These are phyloP conservation scores for Augiades crinisus DNA, from an alignment of 2,888 invertebrate species.

Conservation along the genomic window DNA sequence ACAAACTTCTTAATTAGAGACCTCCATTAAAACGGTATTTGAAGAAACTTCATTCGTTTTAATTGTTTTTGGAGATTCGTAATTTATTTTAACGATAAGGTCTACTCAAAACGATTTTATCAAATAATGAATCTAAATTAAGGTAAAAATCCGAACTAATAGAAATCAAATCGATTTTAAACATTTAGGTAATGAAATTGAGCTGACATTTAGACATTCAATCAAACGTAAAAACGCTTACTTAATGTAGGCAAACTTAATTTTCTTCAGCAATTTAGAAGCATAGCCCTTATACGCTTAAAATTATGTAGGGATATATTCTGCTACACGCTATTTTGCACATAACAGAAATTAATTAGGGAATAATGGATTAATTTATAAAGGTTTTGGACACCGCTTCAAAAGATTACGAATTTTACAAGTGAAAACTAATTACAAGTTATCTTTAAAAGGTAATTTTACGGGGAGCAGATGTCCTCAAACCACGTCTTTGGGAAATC, in stretches of 20 bases:
- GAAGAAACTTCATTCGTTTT: conserved; percentile 24
- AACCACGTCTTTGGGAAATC: conserved; percentile 28
- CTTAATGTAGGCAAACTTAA: no score
- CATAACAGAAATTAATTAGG: neutral
- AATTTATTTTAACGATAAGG: neutral
- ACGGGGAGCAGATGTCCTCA: conserved; percentile 29
- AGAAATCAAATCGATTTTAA: no score
- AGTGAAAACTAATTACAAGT: conserved; percentile 31
- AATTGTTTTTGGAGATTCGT: conserved; percentile 11
- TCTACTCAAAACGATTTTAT: neutral
- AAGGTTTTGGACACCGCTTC: no score
- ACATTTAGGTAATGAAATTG: no score
- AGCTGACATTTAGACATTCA: no score
- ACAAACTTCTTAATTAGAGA: conserved; percentile 31
- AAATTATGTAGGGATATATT: no score
- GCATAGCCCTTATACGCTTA: no score
- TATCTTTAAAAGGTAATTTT: conserved; percentile 23
- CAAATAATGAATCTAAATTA: no score
- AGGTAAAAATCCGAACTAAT: no score
- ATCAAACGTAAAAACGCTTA: no score
- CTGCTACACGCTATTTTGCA: no score
- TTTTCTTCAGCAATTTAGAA: no score
- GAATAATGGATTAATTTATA: neutral
- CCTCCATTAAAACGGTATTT: conserved; percentile 24
- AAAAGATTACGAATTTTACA: conserved; percentile 6